Percentiles rank a stretch among this genome's conserved stretches.
Conservation (phyloP, 2,888 invertebrate species). For the Ariolimax columbianus region DNA sequence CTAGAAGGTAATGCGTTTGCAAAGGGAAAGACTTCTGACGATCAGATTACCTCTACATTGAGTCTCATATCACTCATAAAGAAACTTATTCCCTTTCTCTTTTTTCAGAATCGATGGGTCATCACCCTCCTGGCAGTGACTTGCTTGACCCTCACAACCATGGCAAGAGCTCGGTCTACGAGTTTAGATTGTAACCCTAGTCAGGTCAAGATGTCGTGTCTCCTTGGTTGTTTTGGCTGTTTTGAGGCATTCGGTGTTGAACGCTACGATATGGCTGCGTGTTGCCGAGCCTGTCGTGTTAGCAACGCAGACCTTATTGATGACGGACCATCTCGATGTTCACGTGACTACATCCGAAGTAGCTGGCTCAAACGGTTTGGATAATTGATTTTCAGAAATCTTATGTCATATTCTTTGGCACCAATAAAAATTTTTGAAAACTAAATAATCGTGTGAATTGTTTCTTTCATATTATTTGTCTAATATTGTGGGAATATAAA, state of each 20-base stretch:
- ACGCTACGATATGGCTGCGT: conserved; percentile 58
- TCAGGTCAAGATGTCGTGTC: conserved; percentile 52
- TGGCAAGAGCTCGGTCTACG: not conserved
- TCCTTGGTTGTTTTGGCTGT: conserved; percentile 57
- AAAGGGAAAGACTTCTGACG: too few relatives aligned
- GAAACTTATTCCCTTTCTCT: too few relatives aligned
- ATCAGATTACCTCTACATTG: too few relatives aligned
- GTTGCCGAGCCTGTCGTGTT: conserved; percentile 55
- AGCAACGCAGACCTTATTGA: conserved; percentile 55
- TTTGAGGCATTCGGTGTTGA: conserved; percentile 56
- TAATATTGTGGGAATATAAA: too few relatives aligned
- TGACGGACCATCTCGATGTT: conserved; percentile 56
- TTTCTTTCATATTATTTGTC: too few relatives aligned
- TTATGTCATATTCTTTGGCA: not conserved
- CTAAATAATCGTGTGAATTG: too few relatives aligned
- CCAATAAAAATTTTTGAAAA: too few relatives aligned
- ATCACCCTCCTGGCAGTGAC: not conserved
- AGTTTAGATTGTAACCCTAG: conserved; percentile 55
- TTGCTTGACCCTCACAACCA: too few relatives aligned
- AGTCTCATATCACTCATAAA: too few relatives aligned
- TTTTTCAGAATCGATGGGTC: not conserved
- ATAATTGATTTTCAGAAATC: not conserved
- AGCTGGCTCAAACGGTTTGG: conserved; percentile 57
- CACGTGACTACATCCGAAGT: conserved; percentile 52
- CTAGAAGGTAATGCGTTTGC: too few relatives aligned